A percentile compares a stretch with the other conserved stretches of the same genome.
Evolutionary conservation across 2,888 invertebrate species (phyloP).

Genomic region (Lamproptera curius): DNA sequence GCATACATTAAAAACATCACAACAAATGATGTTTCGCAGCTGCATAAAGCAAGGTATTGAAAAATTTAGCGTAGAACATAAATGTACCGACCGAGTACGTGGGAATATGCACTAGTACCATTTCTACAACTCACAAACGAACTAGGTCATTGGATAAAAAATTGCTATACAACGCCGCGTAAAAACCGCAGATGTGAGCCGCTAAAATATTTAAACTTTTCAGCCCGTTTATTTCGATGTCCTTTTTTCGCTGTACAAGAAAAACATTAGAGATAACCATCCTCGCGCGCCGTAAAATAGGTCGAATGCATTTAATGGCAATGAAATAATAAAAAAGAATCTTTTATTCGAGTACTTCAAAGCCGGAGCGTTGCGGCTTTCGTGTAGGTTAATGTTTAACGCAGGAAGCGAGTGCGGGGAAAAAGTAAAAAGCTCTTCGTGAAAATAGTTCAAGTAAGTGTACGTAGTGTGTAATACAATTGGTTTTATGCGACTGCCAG

Average conservation of each 20-base stretch:
- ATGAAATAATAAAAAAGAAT: conserved; percentile 38
- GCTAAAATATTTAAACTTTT: background rate
- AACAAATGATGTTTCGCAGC: background rate
- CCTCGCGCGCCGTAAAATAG: background rate
- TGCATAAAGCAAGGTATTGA: background rate
- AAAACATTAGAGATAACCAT: background rate
- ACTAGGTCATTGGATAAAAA: conserved; percentile 20
- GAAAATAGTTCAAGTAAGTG: conserved; percentile 9
- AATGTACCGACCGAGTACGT: conserved; percentile 13
- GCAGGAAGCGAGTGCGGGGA: conserved; percentile 37
- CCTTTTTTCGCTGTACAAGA: background rate
- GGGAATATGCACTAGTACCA: conserved; percentile 6
- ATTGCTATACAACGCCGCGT: conserved; percentile 6
- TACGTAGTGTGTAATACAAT: conserved; percentile 5
- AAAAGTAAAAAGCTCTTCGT: conserved; percentile 5
- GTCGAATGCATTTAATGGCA: conserved; percentile 33
- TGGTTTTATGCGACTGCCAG: background rate
- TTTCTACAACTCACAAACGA: conserved; percentile 20
- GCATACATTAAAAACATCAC: no score
- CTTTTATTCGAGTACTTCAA: conserved; percentile 42
- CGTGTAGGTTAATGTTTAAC: conserved; percentile 54
- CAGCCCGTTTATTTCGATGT: background rate
- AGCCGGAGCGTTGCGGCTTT: conserved; percentile 45
- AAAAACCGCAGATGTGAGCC: conserved; percentile 4
- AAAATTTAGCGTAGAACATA: conserved; percentile 12